A percentile compares a stretch with the other conserved stretches of the same genome.
phyloP scores from a whole-genome alignment of 2,888 invertebrate species.

The Lypha dubia region DNA sequence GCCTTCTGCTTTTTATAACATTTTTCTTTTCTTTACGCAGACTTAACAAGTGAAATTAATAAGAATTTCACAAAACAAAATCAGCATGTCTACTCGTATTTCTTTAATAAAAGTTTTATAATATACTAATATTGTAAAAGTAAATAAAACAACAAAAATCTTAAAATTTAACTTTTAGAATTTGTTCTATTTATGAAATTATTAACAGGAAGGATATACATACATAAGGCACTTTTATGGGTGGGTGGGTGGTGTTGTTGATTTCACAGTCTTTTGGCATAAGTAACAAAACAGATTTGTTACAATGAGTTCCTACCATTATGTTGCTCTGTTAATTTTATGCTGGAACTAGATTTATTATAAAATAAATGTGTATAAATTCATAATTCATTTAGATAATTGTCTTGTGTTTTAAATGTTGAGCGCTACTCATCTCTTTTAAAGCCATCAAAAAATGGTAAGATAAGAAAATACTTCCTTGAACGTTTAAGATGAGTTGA shows the following conservation, averaged over 20 bases:
- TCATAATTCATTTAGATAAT: neutral
- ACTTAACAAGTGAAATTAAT: neutral
- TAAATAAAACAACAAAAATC: conserved; percentile 24
- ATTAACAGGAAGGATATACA: neutral
- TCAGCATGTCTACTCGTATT: neutral
- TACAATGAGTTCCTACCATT: neutral
- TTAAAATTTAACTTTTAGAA: conserved; percentile 19
- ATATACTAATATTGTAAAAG: neutral
- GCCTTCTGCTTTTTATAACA: neutral
- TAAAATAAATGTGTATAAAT: neutral
- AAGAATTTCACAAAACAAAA: neutral
- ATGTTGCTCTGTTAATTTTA: neutral
- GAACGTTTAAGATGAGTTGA: conserved; percentile 28
- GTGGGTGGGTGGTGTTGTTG: neutral
- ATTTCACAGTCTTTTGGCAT: neutral
- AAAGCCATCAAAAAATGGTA: neutral
- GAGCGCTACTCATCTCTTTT: neutral
- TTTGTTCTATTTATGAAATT: neutral
- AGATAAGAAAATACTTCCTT: conserved; percentile 33
- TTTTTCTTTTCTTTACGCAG: neutral
- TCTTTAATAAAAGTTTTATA: neutral
- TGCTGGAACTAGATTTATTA: conserved; percentile 2
- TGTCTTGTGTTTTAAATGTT: neutral
- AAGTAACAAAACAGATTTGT: neutral
- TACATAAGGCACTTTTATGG: too few relatives aligned